Conservation (phyloP, 2,113 vertebrate genomes). For the Rhipidura dahli region DNA sequence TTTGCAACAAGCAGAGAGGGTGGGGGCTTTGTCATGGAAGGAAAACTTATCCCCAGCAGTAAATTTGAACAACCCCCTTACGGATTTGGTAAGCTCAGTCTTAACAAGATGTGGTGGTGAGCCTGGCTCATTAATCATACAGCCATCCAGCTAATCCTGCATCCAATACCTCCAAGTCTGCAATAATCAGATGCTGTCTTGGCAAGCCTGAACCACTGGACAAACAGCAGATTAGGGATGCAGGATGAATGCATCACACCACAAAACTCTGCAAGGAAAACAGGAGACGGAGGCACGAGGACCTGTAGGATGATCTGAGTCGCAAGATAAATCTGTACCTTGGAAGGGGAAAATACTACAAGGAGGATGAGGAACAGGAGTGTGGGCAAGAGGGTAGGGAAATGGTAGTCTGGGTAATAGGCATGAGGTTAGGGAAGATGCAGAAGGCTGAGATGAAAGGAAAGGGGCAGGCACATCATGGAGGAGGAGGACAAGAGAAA, state of each 20-base stretch:
- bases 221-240: neutral
- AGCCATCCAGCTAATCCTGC: neutral
- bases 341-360: neutral
- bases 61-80: neutral
- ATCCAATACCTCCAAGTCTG: neutral
- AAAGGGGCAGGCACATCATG: neutral
- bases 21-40: neutral
- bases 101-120: neutral
- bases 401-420: neutral
- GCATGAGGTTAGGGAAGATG: neutral
- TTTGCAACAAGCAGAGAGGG: neutral
- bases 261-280: neutral
- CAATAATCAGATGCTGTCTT: neutral
- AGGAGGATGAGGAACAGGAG: neutral
- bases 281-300: rapidly evolving
- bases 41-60: neutral
- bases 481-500: neutral
- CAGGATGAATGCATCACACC: neutral
- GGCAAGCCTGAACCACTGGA: neutral
- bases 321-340: neutral
- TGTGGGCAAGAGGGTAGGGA: neutral
- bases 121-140: neutral
- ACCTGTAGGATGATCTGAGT: neutral
- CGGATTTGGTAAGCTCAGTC: slow-evolving; percentile 21
- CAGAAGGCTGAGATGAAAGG: neutral